phyloP scores from a whole-genome alignment of 2,113 vertebrate genomes.

The Chaetorhynchus papuensis region DNA sequence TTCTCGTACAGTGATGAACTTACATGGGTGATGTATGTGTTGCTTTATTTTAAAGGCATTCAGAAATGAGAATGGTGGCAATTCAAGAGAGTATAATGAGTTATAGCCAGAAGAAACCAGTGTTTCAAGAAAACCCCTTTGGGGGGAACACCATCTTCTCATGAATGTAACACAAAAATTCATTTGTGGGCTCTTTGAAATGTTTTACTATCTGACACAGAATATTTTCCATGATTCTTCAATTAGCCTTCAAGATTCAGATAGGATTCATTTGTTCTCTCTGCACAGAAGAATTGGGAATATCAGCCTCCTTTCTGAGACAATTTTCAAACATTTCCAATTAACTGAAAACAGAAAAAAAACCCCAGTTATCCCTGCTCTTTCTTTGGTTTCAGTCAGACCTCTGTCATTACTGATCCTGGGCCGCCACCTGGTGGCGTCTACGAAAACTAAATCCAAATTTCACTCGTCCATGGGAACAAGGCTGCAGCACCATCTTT shows the following conservation, averaged over 20 bases:
- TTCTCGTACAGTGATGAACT: neutral
- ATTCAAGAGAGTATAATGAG: neutral
- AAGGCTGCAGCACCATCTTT: rapidly evolving
- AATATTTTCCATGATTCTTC: neutral
- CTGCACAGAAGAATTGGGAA: neutral
- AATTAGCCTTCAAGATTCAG: neutral
- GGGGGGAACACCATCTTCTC: rapidly evolving
- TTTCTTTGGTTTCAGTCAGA: neutral
- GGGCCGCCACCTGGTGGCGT: slow-evolving; percentile 63
- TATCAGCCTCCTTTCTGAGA: neutral
- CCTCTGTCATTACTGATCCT: neutral
- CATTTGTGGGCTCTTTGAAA: neutral
- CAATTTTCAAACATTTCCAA: neutral
- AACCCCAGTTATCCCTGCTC: rapidly evolving
- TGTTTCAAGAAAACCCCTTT: neutral
- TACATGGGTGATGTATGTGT: neutral
- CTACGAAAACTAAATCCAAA: neutral
- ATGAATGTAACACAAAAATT: neutral
- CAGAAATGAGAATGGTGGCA: neutral
- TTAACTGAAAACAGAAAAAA: neutral
- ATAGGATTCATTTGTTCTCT: neutral
- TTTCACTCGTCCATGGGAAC: rapidly evolving
- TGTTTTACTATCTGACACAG: neutral
- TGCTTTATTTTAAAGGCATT: neutral
- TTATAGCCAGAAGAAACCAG: neutral